A percentile compares a stretch with the other conserved stretches of the same genome.
These are phyloP conservation scores for Halcyon malimbica DNA, from an alignment of 2,113 vertebrate species.

Conservation along the genomic window DNA sequence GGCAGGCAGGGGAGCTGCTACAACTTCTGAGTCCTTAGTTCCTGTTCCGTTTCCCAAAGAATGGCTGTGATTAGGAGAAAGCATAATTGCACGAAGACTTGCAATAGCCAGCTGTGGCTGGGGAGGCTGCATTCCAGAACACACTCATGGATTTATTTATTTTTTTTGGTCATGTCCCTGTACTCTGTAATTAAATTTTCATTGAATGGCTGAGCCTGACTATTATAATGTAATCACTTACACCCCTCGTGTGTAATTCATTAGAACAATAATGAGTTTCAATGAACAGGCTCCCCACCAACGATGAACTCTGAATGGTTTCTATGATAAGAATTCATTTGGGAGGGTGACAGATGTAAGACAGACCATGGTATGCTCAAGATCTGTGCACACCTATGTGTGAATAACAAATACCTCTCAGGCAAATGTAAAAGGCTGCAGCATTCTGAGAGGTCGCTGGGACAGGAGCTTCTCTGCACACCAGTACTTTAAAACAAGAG, in stretches of 20 bases:
- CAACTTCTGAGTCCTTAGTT: background rate
- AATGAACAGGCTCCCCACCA: slow-evolving; percentile 38
- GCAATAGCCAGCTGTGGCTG: slow-evolving; percentile 12
- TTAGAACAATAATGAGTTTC: slow-evolving; percentile 69
- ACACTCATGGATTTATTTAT: background rate
- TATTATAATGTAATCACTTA: slow-evolving; percentile 63
- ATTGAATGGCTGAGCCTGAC: slow-evolving; percentile 55
- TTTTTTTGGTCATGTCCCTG: slow-evolving; percentile 10
- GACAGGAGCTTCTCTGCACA: background rate
- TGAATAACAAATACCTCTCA: slow-evolving; percentile 3
- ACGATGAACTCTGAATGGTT: slow-evolving; percentile 52
- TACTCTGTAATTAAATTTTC: slow-evolving; percentile 63
- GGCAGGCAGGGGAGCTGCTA: background rate
- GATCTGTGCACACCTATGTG: background rate
- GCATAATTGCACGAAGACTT: background rate
- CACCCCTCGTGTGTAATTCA: slow-evolving; percentile 38
- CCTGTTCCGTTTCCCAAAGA: background rate
- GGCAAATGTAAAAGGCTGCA: background rate
- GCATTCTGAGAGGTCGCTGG: background rate
- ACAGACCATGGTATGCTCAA: background rate
- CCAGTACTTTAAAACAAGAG: background rate
- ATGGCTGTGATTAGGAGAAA: background rate
- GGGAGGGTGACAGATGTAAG: background rate
- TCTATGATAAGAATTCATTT: slow-evolving; percentile 29
- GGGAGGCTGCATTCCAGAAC: slow-evolving; percentile 20